Evolutionary conservation across 2,113 vertebrate species (phyloP).

Genomic region (Python bivittatus): DNA sequence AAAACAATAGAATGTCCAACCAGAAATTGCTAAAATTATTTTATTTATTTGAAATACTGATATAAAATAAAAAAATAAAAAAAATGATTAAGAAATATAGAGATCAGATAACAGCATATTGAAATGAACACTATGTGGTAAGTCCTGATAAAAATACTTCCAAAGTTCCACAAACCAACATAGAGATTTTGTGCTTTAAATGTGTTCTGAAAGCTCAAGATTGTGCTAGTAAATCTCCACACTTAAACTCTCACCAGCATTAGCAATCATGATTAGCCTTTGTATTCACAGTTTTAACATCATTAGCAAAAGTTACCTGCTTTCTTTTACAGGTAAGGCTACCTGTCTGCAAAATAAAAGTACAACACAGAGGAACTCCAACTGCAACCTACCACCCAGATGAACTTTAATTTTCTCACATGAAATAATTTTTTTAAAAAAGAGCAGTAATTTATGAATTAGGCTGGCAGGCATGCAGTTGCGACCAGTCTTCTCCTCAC

Average conservation of each 20-base stretch:
- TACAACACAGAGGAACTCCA: not conserved
- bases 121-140: not conserved
- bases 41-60: not conserved
- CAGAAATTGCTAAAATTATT: not conserved
- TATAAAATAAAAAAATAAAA: not conserved
- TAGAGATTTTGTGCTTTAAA: not conserved
- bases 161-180: not conserved
- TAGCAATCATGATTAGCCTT: not conserved
- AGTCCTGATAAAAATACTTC: not conserved
- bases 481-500: not conserved
- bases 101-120: not conserved
- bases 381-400: not conserved
- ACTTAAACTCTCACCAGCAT: not conserved
- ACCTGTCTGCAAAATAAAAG: not conserved
- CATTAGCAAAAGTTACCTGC: not conserved
- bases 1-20: constrained; percentile 28
- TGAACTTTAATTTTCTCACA: not conserved
- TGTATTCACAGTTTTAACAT: not conserved
- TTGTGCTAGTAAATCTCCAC: not conserved
- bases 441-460: not conserved
- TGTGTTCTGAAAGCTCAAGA: not conserved
- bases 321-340: not conserved
- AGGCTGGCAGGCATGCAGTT: not conserved
- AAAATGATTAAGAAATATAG: not conserved
- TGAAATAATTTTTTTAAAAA: not conserved